These are phyloP conservation scores for Autographa gamma DNA, from an alignment of 2,888 invertebrate genomes.

Conservation along the genomic window DNA sequence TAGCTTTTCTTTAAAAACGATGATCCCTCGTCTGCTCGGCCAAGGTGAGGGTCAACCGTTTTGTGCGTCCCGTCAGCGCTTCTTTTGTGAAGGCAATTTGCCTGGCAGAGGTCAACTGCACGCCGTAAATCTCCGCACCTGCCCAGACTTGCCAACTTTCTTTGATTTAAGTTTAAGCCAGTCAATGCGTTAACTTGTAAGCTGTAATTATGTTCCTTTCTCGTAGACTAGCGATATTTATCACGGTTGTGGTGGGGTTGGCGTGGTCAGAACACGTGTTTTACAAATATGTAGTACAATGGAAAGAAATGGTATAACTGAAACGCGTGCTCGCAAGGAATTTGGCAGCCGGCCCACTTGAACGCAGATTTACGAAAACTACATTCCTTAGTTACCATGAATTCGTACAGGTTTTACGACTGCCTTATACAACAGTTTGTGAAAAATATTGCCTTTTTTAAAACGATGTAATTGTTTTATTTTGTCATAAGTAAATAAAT, in stretches of 20 bases:
- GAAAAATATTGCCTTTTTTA: too few species aligned
- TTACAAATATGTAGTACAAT: conserved; percentile 61
- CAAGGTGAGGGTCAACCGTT: conserved; percentile 71
- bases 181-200: conserved; percentile 33
- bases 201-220: conserved; percentile 32
- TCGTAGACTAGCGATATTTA: conserved; percentile 25
- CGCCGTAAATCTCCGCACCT: conserved; percentile 63
- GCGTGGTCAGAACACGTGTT: conserved; percentile 39
- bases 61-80: conserved; percentile 74
- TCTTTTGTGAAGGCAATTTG: conserved; percentile 76
- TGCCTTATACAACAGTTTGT: background rate
- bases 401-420: background rate
- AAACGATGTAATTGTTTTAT: too few species aligned
- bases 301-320: conserved; percentile 61
- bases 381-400: conserved; percentile 12
- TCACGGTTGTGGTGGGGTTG: conserved; percentile 30
- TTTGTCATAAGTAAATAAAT: too few species aligned
- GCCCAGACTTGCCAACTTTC: conserved; percentile 53
- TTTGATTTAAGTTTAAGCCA: conserved; percentile 32
- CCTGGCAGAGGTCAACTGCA: conserved; percentile 69
- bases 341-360: conserved; percentile 67
- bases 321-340: conserved; percentile 58
- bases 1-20: conserved; percentile 50
- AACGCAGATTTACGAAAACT: conserved; percentile 56
- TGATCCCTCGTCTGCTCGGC: conserved; percentile 53